phyloP scores from a whole-genome alignment of 1,140 invertebrate genomes.

The Pseudomyrmex gracilis region DNA sequence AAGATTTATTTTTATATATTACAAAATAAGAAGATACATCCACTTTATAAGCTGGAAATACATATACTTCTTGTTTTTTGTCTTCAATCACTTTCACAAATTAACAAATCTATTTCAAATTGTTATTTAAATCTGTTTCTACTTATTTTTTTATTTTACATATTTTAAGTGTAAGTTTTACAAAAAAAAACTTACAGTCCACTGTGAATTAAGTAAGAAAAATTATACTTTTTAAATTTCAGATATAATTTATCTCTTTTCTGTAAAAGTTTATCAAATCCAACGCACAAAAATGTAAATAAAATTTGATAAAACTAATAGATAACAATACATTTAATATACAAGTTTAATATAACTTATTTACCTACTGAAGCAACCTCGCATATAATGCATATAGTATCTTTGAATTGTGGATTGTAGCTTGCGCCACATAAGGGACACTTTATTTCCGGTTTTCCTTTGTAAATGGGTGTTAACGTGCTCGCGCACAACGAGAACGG shows the following conservation, averaged over 20 bases:
- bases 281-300: too few relatives aligned
- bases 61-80: neutral
- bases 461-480: constrained; percentile 97
- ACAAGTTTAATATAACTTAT: constrained; percentile 86
- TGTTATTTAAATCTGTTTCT: neutral
- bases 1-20: neutral
- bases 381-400: constrained; percentile 94
- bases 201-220: constrained; percentile 13
- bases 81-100: neutral
- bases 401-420: constrained; percentile 95
- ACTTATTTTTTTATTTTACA: neutral
- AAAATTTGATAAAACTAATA: constrained; percentile 87
- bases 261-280: too few relatives aligned
- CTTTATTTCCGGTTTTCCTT: constrained; percentile 97
- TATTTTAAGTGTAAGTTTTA: neutral
- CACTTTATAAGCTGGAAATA: constrained; percentile 9
- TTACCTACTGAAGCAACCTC: constrained; percentile 96
- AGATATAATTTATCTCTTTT: too few relatives aligned
- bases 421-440: constrained; percentile 97
- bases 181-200: neutral
- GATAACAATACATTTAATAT: constrained; percentile 88
- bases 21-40: neutral
- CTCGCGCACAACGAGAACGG: constrained; percentile 98
- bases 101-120: constrained; percentile 3
- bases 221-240: neutral